Evolutionary conservation across 2,888 invertebrate species (phyloP), one percentile per base, ranked within the genome.

Genomic region (Sipha maydis): DNA sequence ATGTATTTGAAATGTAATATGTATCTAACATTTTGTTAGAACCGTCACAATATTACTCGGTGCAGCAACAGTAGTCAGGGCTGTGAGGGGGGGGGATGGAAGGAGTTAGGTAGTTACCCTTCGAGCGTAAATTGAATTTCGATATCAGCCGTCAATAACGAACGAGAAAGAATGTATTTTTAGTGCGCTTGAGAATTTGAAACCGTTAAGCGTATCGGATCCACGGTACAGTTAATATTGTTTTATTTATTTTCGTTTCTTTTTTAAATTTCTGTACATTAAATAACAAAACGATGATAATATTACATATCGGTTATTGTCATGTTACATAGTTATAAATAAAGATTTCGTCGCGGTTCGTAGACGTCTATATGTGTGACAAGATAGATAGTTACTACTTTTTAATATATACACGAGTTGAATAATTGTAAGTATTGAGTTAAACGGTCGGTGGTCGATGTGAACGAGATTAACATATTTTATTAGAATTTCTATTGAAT

Each of bases 1-100:
- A 31, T 48, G 48, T 25, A 14, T 71, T 82, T 41, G 48, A 82
- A 41, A 82, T 71, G 48, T 82, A 82, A 82, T 82, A 48, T 48
- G 69, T 69, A 82, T 82, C 31, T 19, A 80, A 67, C 41, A 28
- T 82, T 71, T 82, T 48, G 41, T 71, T 0, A 28, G 48, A 82
- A 77, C 11, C 5, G 9, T 38, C 1, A 5, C 21, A 5, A 3
- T 69, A 1, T 28, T 9, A 9, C 69, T 69, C 56, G 56, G 71
- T 48, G 5, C 34, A 28, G n/a, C 31, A n/a, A 28, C 69, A 14
- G 69, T 31, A 28, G n/a, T 28, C n/a, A n/a, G n/a, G n/a, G n/a
- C n/a, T n/a, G n/a, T n/a, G n/a, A n/a, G n/a, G n/a, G n/a, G n/a
- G n/a, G n/a, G n/a, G n/a, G n/a, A n/a, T n/a, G n/a, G n/a, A 31